These are phyloP conservation scores for Lucilia cuprina DNA, from an alignment of 1,140 invertebrate genomes.

Conservation along the genomic window DNA sequence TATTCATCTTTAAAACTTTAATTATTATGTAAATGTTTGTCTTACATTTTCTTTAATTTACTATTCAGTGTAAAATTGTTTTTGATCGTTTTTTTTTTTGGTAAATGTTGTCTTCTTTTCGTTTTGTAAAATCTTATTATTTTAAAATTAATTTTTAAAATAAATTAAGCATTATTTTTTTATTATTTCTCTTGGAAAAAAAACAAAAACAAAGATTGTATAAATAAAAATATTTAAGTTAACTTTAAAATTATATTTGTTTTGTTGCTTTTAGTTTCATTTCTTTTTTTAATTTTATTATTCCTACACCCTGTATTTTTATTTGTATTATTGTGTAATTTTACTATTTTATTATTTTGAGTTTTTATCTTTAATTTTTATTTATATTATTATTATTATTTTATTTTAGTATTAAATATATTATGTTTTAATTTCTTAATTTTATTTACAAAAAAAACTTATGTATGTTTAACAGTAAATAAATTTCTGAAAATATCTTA, in stretches of 20 bases:
- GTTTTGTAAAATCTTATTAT: slow-evolving; percentile 28
- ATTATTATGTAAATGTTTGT: too few species aligned
- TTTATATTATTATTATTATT: slow-evolving; percentile 27
- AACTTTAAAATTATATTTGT: not conserved
- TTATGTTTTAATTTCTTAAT: not conserved
- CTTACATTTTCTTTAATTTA: not conserved
- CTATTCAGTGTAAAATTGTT: not conserved
- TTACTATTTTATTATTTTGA: not conserved
- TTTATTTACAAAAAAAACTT: not conserved
- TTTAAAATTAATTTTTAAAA: slow-evolving; percentile 28
- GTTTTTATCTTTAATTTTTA: not conserved
- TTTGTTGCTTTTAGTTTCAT: not conserved
- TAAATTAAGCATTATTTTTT: slow-evolving; percentile 19
- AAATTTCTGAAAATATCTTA: not conserved
- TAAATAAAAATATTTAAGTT: not conserved
- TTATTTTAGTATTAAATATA: not conserved
- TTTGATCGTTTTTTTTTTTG: not conserved
- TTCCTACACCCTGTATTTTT: not conserved
- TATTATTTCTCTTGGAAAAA: not conserved
- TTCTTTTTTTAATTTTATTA: too few species aligned
- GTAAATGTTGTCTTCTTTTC: too few species aligned
- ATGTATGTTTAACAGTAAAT: not conserved
- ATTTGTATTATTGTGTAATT: slow-evolving; percentile 13
- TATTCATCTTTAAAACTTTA: too few species aligned
- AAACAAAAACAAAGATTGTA: not conserved